These are phyloP conservation scores for Nysson spinosus DNA, from an alignment of 2,888 invertebrate species.

Conservation along the genomic window DNA sequence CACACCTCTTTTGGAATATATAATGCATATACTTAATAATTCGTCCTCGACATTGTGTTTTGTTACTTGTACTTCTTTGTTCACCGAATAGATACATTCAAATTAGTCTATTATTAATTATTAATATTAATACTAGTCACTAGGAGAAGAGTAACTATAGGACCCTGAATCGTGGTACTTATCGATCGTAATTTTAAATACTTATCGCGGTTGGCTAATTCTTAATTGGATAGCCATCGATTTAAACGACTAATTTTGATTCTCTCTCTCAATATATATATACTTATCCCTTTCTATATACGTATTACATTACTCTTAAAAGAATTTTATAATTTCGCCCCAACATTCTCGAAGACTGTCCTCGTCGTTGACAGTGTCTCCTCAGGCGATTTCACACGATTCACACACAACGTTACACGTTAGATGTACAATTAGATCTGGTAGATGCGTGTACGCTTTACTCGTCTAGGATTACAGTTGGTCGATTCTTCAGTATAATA, in stretches of 20 bases:
- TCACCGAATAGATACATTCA: constrained; percentile 50
- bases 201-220: constrained; percentile 40
- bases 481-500: constrained; percentile 39
- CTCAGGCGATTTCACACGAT: constrained; percentile 24
- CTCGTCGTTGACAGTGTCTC: constrained; percentile 32
- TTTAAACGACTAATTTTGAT: constrained; percentile 63
- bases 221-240: constrained; percentile 6
- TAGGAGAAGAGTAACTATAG: constrained; percentile 58
- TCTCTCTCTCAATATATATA: constrained; percentile 41
- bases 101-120: constrained; percentile 37
- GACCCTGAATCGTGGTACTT: constrained; percentile 65
- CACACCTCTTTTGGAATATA: constrained; percentile 23
- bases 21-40: constrained; percentile 50
- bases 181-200: constrained; percentile 50
- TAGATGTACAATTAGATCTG: neutral
- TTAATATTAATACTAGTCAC: constrained; percentile 19
- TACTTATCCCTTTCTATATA: constrained; percentile 44
- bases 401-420: constrained; percentile 23
- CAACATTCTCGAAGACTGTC: no score
- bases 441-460: neutral
- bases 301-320: constrained; percentile 51
- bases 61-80: constrained; percentile 62
- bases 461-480: constrained; percentile 45
- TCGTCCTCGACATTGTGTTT: constrained; percentile 48
- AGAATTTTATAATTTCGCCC: no score